phyloP scores from a whole-genome alignment of 2,797 vertebrate genomes.

The Rhyacichthys aspro region DNA sequence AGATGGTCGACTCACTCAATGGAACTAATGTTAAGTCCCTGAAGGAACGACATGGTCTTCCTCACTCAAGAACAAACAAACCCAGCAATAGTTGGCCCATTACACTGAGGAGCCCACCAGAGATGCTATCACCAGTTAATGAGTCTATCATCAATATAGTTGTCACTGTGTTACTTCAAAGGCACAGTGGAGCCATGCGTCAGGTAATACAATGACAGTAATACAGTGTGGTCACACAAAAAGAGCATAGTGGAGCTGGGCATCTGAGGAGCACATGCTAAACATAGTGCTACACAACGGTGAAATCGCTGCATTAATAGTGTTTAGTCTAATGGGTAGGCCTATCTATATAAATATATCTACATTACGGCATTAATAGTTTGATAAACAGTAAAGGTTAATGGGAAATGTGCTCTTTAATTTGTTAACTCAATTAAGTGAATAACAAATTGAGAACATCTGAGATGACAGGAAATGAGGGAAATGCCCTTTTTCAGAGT shows the following conservation, averaged over 20 bases:
- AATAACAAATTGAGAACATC: slow-evolving; percentile 40
- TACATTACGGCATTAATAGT: slow-evolving; percentile 32
- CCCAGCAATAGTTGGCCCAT: slow-evolving; percentile 80
- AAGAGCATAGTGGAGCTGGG: slow-evolving; percentile 21
- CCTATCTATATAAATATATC: slow-evolving; percentile 24
- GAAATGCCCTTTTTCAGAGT: slow-evolving; percentile 63
- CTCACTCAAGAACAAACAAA: slow-evolving; percentile 84
- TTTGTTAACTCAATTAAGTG: slow-evolving; percentile 39
- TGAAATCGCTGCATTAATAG: slow-evolving; percentile 27
- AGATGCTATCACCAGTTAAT: slow-evolving; percentile 66
- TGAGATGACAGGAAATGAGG: slow-evolving; percentile 55
- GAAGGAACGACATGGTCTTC: slow-evolving; percentile 73
- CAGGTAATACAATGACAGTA: slow-evolving; percentile 15
- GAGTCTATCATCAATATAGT: slow-evolving; percentile 61
- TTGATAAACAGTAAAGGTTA: slow-evolving; percentile 27
- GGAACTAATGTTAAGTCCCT: slow-evolving; percentile 97
- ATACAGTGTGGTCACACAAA: slow-evolving; percentile 37
- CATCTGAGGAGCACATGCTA: slow-evolving; percentile 31
- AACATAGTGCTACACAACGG: slow-evolving; percentile 26
- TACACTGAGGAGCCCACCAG: slow-evolving; percentile 82
- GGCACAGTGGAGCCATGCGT: slow-evolving; percentile 16
- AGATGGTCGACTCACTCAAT: slow-evolving; percentile 99
- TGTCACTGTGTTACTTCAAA: slow-evolving; percentile 23
- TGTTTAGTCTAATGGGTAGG: slow-evolving; percentile 11
- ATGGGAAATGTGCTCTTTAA: slow-evolving; percentile 31